Conservation (phyloP, 2,888 invertebrate genomes). For the Shargacucullia verbasci region DNA sequence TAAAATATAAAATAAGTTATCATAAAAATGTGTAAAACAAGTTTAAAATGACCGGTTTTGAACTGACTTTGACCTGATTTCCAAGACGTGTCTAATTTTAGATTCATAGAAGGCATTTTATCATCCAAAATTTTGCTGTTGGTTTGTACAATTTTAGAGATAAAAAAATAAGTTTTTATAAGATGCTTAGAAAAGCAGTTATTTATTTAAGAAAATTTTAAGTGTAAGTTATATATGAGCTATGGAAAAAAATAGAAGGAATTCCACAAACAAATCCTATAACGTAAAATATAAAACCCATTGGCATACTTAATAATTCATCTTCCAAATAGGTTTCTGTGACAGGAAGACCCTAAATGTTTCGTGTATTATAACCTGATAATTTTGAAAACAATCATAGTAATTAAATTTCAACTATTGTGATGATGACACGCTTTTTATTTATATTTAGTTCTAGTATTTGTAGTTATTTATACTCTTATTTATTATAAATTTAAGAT, state of each 20-base stretch:
- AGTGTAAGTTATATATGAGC: no score
- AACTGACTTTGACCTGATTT: constrained; percentile 48
- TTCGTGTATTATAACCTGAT: no score
- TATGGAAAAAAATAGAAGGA: background rate
- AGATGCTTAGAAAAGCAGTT: no score
- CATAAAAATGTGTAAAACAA: constrained; percentile 19
- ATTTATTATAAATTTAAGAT: no score
- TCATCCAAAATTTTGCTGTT: constrained; percentile 11
- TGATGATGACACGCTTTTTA: constrained; percentile 20
- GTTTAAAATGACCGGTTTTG: constrained; percentile 24
- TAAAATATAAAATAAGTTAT: constrained; percentile 5
- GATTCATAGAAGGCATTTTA: constrained; percentile 7
- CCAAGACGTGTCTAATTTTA: constrained; percentile 36
- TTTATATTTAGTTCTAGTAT: constrained; percentile 6
- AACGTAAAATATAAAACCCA: no score
- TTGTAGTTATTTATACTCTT: constrained; percentile 3
- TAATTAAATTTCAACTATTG: constrained; percentile 13
- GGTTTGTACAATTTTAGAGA: constrained; percentile 9
- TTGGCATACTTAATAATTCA: background rate
- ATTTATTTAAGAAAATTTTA: no score
- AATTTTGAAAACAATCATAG: no score
- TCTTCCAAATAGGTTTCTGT: background rate
- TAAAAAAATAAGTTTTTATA: no score
- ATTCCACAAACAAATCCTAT: background rate
- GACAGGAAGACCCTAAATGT: no score